Percentiles rank a stretch among this genome's conserved stretches.
Evolutionary conservation across 2,113 vertebrate species (phyloP).

Genomic region (Syrrhaptes paradoxus): DNA sequence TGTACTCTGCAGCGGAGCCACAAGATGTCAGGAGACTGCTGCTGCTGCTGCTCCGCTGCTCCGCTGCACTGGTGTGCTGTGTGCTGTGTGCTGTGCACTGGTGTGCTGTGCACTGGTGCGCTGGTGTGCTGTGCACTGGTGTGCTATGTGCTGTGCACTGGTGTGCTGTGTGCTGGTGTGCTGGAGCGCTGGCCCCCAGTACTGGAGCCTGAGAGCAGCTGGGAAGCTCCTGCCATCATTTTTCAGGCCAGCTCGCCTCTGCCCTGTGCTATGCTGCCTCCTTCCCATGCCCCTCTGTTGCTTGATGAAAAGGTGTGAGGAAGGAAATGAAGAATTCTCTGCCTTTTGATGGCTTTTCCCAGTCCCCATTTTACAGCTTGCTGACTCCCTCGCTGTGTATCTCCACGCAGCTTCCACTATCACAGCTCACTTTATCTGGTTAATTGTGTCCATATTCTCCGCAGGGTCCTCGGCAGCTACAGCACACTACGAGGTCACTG

Average conservation of each 20-base stretch:
- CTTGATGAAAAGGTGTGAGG: background rate
- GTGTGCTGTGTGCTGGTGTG: no score
- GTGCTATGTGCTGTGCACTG: no score
- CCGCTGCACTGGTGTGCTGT: background rate
- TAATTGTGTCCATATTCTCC: background rate
- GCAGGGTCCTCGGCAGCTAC: background rate
- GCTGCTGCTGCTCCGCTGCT: background rate
- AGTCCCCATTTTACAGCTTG: background rate
- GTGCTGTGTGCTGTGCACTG: background rate
- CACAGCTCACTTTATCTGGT: background rate
- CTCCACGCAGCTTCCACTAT: background rate
- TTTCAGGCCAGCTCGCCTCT: background rate
- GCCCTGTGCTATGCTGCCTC: background rate
- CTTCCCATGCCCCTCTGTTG: fast-evolving
- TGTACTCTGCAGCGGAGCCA: slow-evolving; percentile 44
- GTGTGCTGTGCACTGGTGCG: background rate
- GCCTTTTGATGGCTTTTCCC: background rate
- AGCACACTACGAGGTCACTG: background rate
- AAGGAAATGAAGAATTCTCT: background rate
- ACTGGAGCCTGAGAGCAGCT: background rate
- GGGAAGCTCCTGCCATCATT: background rate
- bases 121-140: no score
- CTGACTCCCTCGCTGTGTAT: background rate
- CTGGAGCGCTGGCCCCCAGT: background rate
- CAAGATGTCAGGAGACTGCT: slow-evolving; percentile 65